These are phyloP conservation scores for Sphaeridia pumilis DNA, from an alignment of 2,888 invertebrate genomes.

Conservation along the genomic window DNA sequence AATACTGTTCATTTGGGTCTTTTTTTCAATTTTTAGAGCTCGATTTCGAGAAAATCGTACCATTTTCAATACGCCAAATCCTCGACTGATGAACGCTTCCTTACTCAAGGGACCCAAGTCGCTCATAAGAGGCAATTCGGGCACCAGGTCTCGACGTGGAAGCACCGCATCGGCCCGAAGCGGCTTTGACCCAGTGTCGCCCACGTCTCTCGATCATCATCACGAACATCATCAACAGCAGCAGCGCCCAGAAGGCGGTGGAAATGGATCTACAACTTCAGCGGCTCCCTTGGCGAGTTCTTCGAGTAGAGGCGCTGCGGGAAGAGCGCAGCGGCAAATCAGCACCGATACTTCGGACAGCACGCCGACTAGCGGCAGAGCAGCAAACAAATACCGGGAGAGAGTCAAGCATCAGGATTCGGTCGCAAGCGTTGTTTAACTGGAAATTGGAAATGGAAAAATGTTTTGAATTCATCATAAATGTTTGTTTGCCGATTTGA, in stretches of 20 bases:
- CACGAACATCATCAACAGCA: not conserved
- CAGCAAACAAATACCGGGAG: constrained; percentile 7
- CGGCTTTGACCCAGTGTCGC: constrained; percentile 14
- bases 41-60: constrained; percentile 84
- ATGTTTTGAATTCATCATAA: too few relatives aligned
- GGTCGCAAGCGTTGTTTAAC: constrained; percentile 15
- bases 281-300: constrained; percentile 4
- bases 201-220: constrained; percentile 7
- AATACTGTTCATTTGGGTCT: not conserved
- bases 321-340: constrained; percentile 10
- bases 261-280: too few relatives aligned
- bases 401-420: constrained; percentile 13
- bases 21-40: constrained; percentile 52
- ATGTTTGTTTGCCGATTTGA: too few relatives aligned
- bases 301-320: constrained; percentile 6
- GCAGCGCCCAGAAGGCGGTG: constrained; percentile 2
- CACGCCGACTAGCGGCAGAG: not conserved
- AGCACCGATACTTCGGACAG: constrained; percentile 12
- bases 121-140: constrained; percentile 31
- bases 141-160: constrained; percentile 26
- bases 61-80: constrained; percentile 88
- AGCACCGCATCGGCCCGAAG: constrained; percentile 28
- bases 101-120: constrained; percentile 34
- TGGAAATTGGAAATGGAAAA: too few relatives aligned
- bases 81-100: constrained; percentile 68